These are phyloP conservation scores for Cryptoprocta ferox DNA, from an alignment of 2,797 vertebrate genomes.

Conservation along the genomic window DNA sequence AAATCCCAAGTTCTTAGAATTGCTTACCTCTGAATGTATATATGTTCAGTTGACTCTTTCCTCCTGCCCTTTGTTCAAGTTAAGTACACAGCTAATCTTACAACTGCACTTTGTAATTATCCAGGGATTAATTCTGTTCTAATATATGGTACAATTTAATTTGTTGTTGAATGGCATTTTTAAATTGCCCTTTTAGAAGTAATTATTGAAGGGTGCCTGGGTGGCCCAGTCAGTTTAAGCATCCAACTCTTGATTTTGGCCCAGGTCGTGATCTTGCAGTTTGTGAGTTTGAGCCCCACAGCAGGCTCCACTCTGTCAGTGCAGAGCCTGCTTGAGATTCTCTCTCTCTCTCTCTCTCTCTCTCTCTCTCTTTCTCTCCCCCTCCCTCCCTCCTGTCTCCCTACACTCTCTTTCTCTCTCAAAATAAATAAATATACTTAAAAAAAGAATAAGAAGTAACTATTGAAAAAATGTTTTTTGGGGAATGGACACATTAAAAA, in stretches of 20 bases:
- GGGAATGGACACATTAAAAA: conserved; percentile 1
- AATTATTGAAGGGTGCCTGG: neutral
- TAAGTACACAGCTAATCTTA: conserved; percentile 36
- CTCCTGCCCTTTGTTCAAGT: conserved; percentile 25
- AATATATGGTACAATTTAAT: neutral
- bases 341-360: no score
- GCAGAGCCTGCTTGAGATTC: no score
- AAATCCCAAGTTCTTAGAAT: neutral
- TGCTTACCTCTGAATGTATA: neutral
- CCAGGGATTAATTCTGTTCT: neutral
- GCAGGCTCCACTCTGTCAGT: no score
- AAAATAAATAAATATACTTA: no score
- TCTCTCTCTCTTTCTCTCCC: no score
- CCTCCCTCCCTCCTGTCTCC: no score
- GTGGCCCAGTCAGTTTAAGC: no score
- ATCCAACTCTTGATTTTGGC: no score
- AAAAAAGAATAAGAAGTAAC: neutral
- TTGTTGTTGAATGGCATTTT: conserved; percentile 25
- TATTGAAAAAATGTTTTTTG: neutral
- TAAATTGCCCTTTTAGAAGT: conserved; percentile 11
- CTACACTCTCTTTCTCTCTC: no score
- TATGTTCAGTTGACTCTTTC: conserved; percentile 4
- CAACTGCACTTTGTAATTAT: conserved; percentile 5
- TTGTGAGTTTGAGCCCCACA: no score
- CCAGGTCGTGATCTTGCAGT: no score